Percentiles rank a stretch among this genome's conserved stretches.
Conservation (phyloP, 1,140 invertebrate species). For the Polyergus mexicanus region DNA sequence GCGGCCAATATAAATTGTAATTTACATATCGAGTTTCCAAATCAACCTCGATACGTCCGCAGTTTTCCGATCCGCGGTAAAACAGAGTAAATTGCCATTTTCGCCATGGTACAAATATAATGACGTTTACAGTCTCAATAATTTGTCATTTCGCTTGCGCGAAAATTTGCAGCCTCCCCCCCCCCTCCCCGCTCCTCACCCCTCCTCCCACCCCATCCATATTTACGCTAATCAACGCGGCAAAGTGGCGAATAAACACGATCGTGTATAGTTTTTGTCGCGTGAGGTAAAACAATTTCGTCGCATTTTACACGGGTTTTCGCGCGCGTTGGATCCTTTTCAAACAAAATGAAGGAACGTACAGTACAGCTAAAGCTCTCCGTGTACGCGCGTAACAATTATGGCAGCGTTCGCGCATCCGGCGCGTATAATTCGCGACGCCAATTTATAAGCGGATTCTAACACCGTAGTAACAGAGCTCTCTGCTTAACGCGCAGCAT, state of each 20-base stretch:
- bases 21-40: constrained; percentile 45
- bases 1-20: constrained; percentile 44
- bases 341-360: constrained; percentile 42
- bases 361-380: too few relatives aligned
- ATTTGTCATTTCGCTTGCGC: constrained; percentile 31
- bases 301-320: not conserved
- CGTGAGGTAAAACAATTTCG: constrained; percentile 15
- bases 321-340: not conserved
- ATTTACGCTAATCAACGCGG: constrained; percentile 57
- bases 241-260: constrained; percentile 41
- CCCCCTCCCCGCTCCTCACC: not conserved
- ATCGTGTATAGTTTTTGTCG: not conserved
- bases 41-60: constrained; percentile 37
- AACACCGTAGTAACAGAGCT: not conserved
- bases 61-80: constrained; percentile 29
- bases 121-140: constrained; percentile 55
- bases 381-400: constrained; percentile 1
- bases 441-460: constrained; percentile 43
- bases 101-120: constrained; percentile 45
- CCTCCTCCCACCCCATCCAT: not conserved
- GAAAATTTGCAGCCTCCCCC: constrained; percentile 25
- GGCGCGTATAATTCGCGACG: constrained; percentile 23
- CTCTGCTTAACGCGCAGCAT: constrained; percentile 52
- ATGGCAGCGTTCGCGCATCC: not conserved
- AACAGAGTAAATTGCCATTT: constrained; percentile 47